A percentile compares a stretch with the other conserved stretches of the same genome.
Evolutionary conservation across 1,140 invertebrate species (phyloP).

Genomic region (Nasonia giraulti): DNA sequence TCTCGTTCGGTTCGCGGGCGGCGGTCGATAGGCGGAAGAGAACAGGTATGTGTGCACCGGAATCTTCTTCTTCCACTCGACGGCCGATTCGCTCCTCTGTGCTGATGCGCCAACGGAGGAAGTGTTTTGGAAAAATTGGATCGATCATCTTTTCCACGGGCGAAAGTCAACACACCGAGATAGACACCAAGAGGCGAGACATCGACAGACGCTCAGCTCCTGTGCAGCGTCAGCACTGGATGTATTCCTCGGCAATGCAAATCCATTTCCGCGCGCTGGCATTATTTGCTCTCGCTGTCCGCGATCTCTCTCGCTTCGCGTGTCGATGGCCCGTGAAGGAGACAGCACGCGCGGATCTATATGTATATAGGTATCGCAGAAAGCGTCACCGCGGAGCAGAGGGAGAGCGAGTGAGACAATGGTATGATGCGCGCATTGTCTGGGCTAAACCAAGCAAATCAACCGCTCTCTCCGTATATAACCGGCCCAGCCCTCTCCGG

Average conservation of each 20-base stretch:
- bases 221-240: not conserved
- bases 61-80: not conserved
- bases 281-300: not conserved
- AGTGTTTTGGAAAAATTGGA: not conserved
- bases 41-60: not conserved
- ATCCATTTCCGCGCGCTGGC: conserved; percentile 13
- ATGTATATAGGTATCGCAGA: not conserved
- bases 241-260: not conserved
- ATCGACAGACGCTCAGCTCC: not conserved
- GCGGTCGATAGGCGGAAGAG: conserved; percentile 4
- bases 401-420: not conserved
- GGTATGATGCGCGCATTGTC: conserved; percentile 20
- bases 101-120: not conserved
- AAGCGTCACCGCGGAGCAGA: not conserved
- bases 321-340: conserved; percentile 27
- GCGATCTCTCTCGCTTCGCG: not conserved
- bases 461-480: not conserved
- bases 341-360: not conserved
- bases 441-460: conserved; percentile 28
- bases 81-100: not conserved
- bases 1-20: not conserved
- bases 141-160: not conserved
- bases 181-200: not conserved
- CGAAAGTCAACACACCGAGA: not conserved
- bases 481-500: not conserved